Conservation (phyloP, 2,113 vertebrate genomes). For the Boleophthalmus pectinirostris region DNA sequence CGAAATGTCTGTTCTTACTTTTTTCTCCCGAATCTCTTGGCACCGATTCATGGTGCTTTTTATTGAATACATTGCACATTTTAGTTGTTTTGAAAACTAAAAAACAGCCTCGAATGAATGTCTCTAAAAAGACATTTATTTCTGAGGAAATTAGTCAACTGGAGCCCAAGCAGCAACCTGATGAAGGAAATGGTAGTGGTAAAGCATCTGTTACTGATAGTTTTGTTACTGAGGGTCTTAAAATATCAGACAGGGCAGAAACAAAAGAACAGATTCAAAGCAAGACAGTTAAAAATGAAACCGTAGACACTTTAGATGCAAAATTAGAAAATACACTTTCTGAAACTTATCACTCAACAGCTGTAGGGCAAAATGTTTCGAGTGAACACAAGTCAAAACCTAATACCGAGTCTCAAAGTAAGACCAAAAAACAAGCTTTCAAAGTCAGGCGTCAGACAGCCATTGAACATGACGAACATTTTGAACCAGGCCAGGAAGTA, state of each 20-base stretch:
- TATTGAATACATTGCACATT: conserved; percentile 24
- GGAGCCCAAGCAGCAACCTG: background rate
- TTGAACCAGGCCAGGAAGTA: background rate
- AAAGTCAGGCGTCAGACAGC: conserved; percentile 3
- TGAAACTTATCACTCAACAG: background rate
- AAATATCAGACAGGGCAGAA: background rate
- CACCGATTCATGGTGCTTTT: conserved; percentile 53
- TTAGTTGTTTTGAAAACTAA: conserved; percentile 20
- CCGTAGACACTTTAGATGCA: background rate
- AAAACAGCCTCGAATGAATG: conserved; percentile 20
- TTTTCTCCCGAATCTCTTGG: conserved; percentile 61
- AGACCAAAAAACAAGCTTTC: background rate
- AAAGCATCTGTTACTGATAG: conserved; percentile 57
- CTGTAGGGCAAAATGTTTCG: background rate
- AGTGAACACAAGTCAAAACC: background rate
- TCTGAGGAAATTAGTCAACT: conserved; percentile 9
- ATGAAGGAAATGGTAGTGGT: background rate
- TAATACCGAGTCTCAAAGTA: background rate
- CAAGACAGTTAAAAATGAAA: background rate
- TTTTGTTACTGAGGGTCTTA: conserved; percentile 12
- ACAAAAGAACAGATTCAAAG: background rate
- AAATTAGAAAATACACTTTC: background rate
- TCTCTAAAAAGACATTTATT: background rate
- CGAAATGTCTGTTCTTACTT: conserved; percentile 47
- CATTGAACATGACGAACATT: conserved; percentile 11